Evolutionary conservation across 2,797 vertebrate genomes (phyloP), one percentile per base, ranked within the genome.

Genomic region (Pangasius krempfi): DNA sequence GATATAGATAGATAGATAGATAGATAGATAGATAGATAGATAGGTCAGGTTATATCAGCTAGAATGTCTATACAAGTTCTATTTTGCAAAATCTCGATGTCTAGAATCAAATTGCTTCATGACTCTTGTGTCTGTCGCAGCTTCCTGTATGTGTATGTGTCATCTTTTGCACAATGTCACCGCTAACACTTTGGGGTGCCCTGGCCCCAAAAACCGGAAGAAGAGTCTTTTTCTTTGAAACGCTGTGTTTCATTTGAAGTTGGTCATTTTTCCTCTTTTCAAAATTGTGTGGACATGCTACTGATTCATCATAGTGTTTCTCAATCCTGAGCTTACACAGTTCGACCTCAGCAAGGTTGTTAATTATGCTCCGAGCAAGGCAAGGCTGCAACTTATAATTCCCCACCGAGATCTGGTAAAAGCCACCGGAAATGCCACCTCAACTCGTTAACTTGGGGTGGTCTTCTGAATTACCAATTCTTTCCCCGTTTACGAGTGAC

Each of bases 111-210:
- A 54, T 16, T 54, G 12, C 52, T 70, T 4, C 66, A 16, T 72
- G 0, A 9, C 47, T 70, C 12, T 76, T 44, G 62, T 62, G n/a
- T 85, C 82, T 88, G 82, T 6, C 83, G 82, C 33, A 88, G 73
- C 54, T 66, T 85, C 87, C 81, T 54, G 72, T 84, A 37, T 88
- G 54, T 84, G n/a, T 22, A 1, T 37, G 60, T 88, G 64, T 30
- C 58, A 18, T 88, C 37, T 10, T 70, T 80, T 79, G 30, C 62
- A 58, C 18, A 70, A 47, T 22, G 22, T 47, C 47, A 85, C 56
- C 7, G 62, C n/a, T 37, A 18, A 18, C 40, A 83, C 50, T 20
- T 62, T 83, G 54, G 12, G 22, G 68, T 47, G 56, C n/a, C 9
- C 10, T 54, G n/a, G 18, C 87, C 87, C 72, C 37, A 40, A 22